These are phyloP conservation scores for Alviniconcha marisindica DNA, from an alignment of 1,140 invertebrate genomes.

Conservation along the genomic window DNA sequence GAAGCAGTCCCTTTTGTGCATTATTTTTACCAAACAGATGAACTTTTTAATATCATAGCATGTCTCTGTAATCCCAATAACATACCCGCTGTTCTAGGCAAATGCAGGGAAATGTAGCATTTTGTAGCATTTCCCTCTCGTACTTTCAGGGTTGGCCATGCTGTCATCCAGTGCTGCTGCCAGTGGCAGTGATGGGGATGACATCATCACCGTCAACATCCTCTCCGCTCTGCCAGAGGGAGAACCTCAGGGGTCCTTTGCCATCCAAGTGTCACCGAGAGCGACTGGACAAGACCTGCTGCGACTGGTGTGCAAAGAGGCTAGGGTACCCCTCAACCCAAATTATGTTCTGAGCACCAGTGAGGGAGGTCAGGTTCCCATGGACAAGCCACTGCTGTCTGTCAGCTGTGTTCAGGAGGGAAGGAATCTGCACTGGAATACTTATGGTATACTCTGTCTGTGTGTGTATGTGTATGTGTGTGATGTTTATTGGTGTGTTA, in stretches of 20 bases:
- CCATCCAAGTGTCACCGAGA: constrained; percentile 42
- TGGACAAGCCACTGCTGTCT: constrained; percentile 50
- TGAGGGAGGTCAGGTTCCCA: constrained; percentile 49
- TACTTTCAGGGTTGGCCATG: too few relatives aligned
- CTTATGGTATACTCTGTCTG: constrained; percentile 52
- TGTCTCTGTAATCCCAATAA: too few relatives aligned
- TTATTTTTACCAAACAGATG: too few relatives aligned
- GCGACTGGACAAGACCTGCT: constrained; percentile 60
- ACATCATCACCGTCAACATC: constrained; percentile 25
- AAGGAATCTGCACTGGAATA: constrained; percentile 58
- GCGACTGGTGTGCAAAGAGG: constrained; percentile 61
- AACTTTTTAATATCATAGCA: too few relatives aligned
- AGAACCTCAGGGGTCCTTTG: constrained; percentile 55
- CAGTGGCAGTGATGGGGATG: not conserved
- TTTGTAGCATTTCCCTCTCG: too few relatives aligned
- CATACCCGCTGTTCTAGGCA: too few relatives aligned
- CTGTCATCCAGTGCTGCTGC: too few relatives aligned
- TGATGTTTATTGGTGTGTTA: not conserved
- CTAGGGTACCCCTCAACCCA: constrained; percentile 50
- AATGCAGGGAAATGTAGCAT: too few relatives aligned
- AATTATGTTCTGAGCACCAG: constrained; percentile 54
- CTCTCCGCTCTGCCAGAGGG: constrained; percentile 55
- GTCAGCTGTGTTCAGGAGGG: constrained; percentile 56
- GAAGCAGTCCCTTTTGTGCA: too few relatives aligned
- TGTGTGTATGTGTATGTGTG: not conserved